phyloP scores from a whole-genome alignment of 2,113 vertebrate species.

The Halcyon malimbica region DNA sequence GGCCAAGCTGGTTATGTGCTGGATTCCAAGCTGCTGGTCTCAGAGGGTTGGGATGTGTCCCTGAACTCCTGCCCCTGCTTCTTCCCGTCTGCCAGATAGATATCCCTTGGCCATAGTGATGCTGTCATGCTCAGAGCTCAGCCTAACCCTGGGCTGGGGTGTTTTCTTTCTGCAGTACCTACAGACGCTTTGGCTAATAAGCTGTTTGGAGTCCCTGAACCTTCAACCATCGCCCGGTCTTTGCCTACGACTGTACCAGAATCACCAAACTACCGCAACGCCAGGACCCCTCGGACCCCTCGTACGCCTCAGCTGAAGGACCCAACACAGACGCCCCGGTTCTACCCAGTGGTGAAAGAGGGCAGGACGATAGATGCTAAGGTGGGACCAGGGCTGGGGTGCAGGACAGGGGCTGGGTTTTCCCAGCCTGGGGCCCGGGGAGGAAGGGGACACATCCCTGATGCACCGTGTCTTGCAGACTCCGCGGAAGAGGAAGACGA shows the following conservation, averaged over 20 bases:
- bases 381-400: constrained; percentile 66
- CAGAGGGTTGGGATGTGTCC: neutral
- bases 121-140: neutral
- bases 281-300: constrained; percentile 93
- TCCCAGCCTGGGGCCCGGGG: neutral
- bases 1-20: neutral
- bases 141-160: neutral
- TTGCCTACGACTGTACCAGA: constrained; percentile 96
- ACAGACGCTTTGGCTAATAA: constrained; percentile 97
- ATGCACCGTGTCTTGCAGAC: constrained; percentile 76
- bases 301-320: constrained; percentile 95
- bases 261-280: constrained; percentile 92
- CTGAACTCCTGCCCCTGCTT: neutral
- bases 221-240: constrained; percentile 90
- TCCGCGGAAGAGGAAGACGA: constrained; percentile 95
- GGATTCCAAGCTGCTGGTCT: neutral
- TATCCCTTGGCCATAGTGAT: neutral
- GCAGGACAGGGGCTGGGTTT: neutral
- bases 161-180: constrained; percentile 80
- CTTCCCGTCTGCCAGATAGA: accelerated
- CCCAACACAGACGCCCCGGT: constrained; percentile 89
- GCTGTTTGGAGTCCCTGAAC: constrained; percentile 93
- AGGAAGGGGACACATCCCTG: accelerated
- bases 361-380: constrained; percentile 94
- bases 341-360: constrained; percentile 98